These are phyloP conservation scores for Callimico goeldii DNA, from an alignment of 2,797 vertebrate species.

Conservation along the genomic window DNA sequence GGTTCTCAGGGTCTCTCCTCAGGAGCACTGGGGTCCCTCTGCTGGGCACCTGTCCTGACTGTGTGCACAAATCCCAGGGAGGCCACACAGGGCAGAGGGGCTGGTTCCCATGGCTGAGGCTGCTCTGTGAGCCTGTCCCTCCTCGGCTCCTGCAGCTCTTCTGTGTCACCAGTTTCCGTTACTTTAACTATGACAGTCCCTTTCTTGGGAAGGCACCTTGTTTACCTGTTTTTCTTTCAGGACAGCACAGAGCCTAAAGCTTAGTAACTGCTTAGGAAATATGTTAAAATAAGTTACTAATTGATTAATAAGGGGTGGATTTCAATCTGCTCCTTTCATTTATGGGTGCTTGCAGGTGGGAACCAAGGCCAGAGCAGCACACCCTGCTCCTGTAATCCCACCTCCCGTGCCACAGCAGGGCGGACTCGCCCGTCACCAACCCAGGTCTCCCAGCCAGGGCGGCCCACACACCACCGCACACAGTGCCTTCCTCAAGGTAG, in stretches of 20 bases:
- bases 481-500: not conserved
- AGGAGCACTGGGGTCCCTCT: not conserved
- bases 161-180: not conserved
- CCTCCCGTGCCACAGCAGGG: not conserved
- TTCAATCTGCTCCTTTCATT: not conserved
- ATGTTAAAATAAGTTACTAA: not conserved
- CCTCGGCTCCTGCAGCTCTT: not conserved
- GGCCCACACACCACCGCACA: not conserved
- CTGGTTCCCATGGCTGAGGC: not conserved
- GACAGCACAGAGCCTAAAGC: not conserved
- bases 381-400: not conserved
- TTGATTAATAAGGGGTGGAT: not conserved
- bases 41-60: not conserved
- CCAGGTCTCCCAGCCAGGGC: fast-evolving
- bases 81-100: not conserved
- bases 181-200: not conserved
- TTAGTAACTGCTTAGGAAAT: not conserved
- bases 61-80: not conserved
- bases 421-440: fast-evolving
- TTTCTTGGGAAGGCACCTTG: not conserved
- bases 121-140: not conserved
- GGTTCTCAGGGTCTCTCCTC: not conserved
- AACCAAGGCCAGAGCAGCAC: not conserved
- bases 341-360: not conserved
- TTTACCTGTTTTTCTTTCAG: not conserved